phyloP scores from a whole-genome alignment of 2,888 invertebrate species.

The Physocephala rufipes region DNA sequence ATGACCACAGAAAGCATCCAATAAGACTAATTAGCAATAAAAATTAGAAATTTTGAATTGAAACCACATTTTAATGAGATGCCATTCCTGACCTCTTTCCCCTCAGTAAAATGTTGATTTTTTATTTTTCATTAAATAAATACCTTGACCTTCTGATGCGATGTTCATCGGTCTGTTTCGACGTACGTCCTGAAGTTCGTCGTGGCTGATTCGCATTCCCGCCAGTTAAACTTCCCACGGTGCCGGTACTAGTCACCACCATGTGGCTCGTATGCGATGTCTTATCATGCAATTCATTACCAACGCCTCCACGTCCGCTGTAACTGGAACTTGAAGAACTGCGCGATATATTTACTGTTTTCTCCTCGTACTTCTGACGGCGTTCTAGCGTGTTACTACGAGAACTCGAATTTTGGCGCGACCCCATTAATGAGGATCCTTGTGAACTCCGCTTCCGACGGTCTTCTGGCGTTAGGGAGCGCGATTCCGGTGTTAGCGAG shows the following conservation, averaged over 20 bases:
- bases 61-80: too few relatives aligned
- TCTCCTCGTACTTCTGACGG: conserved; percentile 60
- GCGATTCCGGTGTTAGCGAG: conserved; percentile 64
- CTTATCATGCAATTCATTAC: conserved; percentile 15
- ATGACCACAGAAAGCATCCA: too few relatives aligned
- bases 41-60: not conserved
- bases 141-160: conserved; percentile 65
- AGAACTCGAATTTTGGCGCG: conserved; percentile 62
- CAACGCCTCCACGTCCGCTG: conserved; percentile 54
- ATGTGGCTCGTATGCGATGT: conserved; percentile 37
- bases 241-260: conserved; percentile 28
- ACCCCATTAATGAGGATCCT: conserved; percentile 60
- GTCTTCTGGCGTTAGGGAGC: conserved; percentile 64
- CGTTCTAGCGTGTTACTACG: conserved; percentile 64
- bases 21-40: too few relatives aligned
- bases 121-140: not conserved
- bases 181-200: conserved; percentile 53
- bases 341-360: conserved; percentile 60
- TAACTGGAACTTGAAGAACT: conserved; percentile 66
- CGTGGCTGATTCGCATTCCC: conserved; percentile 49
- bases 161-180: conserved; percentile 62
- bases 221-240: conserved; percentile 32
- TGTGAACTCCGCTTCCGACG: conserved; percentile 59
- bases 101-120: too few relatives aligned
- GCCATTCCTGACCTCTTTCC: too few relatives aligned